Evolutionary conservation across 2,888 invertebrate species (phyloP).

Genomic region (Chymomyza caudatula): DNA sequence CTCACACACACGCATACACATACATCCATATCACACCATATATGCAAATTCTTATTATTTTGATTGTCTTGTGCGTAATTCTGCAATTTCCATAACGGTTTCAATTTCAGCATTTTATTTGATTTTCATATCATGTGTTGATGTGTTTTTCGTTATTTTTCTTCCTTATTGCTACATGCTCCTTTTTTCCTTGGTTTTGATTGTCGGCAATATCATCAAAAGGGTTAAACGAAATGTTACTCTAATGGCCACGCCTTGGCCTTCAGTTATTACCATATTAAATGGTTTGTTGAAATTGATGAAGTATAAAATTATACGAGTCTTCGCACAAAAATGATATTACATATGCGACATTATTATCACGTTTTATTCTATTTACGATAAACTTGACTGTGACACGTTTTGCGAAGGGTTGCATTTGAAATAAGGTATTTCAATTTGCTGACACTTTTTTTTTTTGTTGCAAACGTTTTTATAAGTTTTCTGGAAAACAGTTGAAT

Average conservation of each 20-base stretch:
- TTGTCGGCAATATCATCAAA: conserved; percentile 21
- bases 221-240: conserved; percentile 34
- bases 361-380: conserved; percentile 43
- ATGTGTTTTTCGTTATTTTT: conserved; percentile 24
- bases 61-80: conserved; percentile 55
- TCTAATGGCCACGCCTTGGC: conserved; percentile 6
- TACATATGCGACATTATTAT: conserved; percentile 46
- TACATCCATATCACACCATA: neutral
- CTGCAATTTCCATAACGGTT: conserved; percentile 65
- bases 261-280: conserved; percentile 55
- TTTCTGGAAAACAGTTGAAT: neutral
- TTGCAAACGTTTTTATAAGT: neutral
- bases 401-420: neutral
- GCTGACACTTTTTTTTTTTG: neutral
- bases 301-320: conserved; percentile 61
- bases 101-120: conserved; percentile 41
- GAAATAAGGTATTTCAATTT: neutral
- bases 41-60: conserved; percentile 25
- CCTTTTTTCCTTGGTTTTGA: neutral
- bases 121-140: conserved; percentile 29
- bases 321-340: conserved; percentile 26
- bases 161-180: neutral
- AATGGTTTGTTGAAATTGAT: conserved; percentile 62
- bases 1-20: neutral
- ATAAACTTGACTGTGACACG: neutral